Conservation (phyloP, 30 jellyfish, hydroid and myxozoan genomes). For the Cassiopea xamachana region DNA sequence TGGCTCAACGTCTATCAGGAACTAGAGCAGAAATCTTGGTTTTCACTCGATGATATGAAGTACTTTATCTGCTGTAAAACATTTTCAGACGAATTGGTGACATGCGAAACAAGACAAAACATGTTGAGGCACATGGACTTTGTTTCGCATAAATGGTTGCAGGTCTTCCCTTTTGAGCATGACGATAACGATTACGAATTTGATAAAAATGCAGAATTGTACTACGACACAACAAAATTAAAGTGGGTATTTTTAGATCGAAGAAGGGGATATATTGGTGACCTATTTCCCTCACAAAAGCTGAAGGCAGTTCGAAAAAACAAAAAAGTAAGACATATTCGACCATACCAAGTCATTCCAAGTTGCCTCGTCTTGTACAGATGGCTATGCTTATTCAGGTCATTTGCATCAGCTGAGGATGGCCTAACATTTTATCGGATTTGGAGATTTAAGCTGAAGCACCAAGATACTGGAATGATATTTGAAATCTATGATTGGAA, state of each 20-base stretch:
- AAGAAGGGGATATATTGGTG: constrained; percentile 90
- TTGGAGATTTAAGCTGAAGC: constrained; percentile 96
- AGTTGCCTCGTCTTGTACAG: constrained; percentile 96
- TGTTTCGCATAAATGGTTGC: constrained; percentile 94
- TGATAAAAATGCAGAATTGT: constrained; percentile 92
- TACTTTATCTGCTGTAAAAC: constrained; percentile 94
- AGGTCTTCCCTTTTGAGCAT: constrained; percentile 83
- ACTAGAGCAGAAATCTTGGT: constrained; percentile 78
- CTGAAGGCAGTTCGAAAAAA: constrained; percentile 39
- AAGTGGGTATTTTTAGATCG: constrained; percentile 95
- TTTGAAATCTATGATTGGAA: constrained; percentile 99
- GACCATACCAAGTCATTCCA: constrained; percentile 99
- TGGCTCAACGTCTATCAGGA: constrained; percentile 87
- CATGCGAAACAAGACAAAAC: constrained; percentile 70
- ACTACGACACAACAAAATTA: constrained; percentile 77
- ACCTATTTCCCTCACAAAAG: constrained; percentile 66
- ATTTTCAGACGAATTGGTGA: constrained; percentile 81
- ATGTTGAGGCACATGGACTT: constrained; percentile 75
- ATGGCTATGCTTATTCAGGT: constrained; percentile 88
- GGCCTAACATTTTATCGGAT: constrained; percentile 97
- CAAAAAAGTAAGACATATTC: constrained; percentile 73
- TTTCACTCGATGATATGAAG: constrained; percentile 97
- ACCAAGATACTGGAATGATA: constrained; percentile 87
- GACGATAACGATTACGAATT: constrained; percentile 70
- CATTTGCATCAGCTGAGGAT: constrained; percentile 89